Evolutionary conservation across 2,888 invertebrate species (phyloP).

Genomic region (Callyntrura sp.): DNA sequence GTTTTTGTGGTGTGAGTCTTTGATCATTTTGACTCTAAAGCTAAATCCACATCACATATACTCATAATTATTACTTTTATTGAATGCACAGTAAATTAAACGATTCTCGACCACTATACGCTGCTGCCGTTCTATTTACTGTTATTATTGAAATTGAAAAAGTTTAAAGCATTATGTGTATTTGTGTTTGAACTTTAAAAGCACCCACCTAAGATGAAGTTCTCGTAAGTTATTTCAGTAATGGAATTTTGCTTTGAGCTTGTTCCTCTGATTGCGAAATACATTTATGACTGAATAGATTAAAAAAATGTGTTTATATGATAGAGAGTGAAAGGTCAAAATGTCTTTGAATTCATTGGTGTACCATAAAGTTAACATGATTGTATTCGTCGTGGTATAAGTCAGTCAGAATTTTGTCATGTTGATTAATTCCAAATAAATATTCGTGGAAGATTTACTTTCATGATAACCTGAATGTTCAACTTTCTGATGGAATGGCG

Average conservation of each 20-base stretch:
- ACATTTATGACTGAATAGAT: conserved; percentile 21
- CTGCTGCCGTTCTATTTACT: not conserved
- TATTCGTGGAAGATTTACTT: not conserved
- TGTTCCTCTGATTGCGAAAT: conserved; percentile 47
- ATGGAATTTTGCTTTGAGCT: not conserved
- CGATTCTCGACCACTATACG: not conserved
- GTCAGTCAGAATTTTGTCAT: not conserved
- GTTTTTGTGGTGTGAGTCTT: too few species aligned
- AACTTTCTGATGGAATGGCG: not conserved
- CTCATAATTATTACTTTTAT: too few species aligned
- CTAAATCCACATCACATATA: too few species aligned
- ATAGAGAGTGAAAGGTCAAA: conserved; percentile 59
- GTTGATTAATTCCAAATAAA: not conserved
- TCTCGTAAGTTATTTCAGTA: not conserved
- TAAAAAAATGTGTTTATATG: conserved; percentile 12
- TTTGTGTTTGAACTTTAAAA: too few species aligned
- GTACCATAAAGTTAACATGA: not conserved
- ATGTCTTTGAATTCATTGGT: not conserved
- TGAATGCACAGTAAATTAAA: too few species aligned
- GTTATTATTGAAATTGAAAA: not conserved
- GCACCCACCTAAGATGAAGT: not conserved
- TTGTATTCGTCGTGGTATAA: not conserved
- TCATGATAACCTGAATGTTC: not conserved
- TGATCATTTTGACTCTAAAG: too few species aligned
- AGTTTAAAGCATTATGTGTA: not conserved